These are phyloP conservation scores for Sebastes diaconus DNA, from an alignment of 2,797 vertebrate genomes.

Conservation along the genomic window DNA sequence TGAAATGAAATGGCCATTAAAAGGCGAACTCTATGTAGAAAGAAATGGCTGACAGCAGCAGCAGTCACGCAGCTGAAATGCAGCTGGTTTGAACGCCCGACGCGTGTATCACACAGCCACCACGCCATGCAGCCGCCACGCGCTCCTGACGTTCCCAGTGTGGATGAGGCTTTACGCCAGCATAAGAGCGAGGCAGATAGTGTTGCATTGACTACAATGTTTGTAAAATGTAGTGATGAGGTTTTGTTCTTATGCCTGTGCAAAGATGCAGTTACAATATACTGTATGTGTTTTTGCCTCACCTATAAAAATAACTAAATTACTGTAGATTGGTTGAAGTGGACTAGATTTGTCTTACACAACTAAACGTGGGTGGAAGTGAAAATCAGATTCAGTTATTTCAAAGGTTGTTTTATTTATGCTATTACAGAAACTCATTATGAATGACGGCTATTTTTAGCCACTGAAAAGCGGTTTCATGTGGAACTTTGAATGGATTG, in stretches of 20 bases:
- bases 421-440: not conserved
- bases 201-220: not conserved
- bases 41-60: too few relatives aligned
- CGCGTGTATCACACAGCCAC: too few relatives aligned
- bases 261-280: not conserved
- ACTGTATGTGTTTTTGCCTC: not conserved
- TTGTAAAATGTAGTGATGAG: not conserved
- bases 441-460: constrained; percentile 25
- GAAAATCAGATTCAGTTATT: constrained; percentile 3
- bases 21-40: too few relatives aligned
- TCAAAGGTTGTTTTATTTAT: constrained; percentile 24
- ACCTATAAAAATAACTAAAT: not conserved
- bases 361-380: not conserved
- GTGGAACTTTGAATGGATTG: constrained; percentile 34
- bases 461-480: constrained; percentile 15
- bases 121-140: too few relatives aligned
- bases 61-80: too few relatives aligned
- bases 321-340: not conserved
- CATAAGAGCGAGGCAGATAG: not conserved
- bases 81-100: too few relatives aligned
- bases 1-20: too few relatives aligned
- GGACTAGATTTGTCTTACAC: not conserved
- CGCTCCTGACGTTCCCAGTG: too few relatives aligned
- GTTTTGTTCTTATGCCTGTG: not conserved
- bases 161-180: too few relatives aligned